Percentiles rank a stretch among this genome's conserved stretches.
These are phyloP conservation scores for Dichetophora obliterata DNA, from an alignment of 2,888 invertebrate genomes.

Conservation along the genomic window DNA sequence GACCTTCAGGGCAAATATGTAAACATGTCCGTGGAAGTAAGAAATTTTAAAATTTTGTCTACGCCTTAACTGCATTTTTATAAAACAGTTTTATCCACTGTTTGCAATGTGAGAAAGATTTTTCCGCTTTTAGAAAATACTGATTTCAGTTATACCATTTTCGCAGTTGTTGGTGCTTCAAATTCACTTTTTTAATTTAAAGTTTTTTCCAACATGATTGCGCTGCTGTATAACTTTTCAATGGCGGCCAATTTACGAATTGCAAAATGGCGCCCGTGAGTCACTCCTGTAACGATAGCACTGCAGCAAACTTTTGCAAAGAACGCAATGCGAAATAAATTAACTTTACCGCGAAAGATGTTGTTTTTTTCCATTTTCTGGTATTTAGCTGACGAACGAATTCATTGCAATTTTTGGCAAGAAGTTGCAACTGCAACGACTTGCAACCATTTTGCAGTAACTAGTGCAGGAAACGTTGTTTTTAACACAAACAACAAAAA, in stretches of 20 bases:
- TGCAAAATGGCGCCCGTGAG: constrained; percentile 4
- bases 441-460: constrained; percentile 11
- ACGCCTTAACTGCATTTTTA: too few relatives aligned
- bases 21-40: too few relatives aligned
- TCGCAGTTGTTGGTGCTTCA: too few relatives aligned
- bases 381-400: constrained; percentile 10
- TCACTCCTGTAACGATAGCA: background rate
- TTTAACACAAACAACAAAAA: constrained; percentile 1
- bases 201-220: too few relatives aligned
- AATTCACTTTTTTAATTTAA: too few relatives aligned
- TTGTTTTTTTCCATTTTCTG: background rate
- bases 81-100: too few relatives aligned
- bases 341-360: constrained; percentile 9
- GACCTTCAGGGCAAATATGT: background rate
- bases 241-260: background rate
- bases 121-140: background rate
- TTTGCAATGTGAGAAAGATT: background rate
- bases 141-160: background rate
- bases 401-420: constrained; percentile 32
- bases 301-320: constrained; percentile 4
- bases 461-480: background rate
- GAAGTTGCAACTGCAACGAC: constrained; percentile 29
- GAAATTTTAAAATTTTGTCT: too few relatives aligned
- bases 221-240: too few relatives aligned
- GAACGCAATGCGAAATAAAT: constrained; percentile 28